Evolutionary conservation across 2,113 vertebrate genomes (phyloP).

Genomic region (Oreocharis arfaki): DNA sequence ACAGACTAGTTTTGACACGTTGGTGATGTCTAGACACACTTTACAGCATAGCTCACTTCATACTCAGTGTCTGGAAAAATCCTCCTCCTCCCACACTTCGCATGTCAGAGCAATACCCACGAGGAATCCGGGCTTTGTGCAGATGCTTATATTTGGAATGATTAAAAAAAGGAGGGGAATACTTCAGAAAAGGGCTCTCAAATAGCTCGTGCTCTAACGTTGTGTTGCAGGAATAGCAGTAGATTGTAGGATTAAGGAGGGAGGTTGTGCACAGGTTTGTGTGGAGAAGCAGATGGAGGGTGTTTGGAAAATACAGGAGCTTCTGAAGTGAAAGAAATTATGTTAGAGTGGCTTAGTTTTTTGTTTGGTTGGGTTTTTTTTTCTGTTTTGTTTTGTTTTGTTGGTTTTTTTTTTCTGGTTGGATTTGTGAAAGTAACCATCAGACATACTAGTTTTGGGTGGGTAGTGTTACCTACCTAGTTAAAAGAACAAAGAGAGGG

Average conservation of each 20-base stretch:
- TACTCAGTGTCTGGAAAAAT: constrained; percentile 9
- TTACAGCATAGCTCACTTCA: not conserved
- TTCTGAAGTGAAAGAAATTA: not conserved
- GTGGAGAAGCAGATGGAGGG: not conserved
- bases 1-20: constrained; percentile 15
- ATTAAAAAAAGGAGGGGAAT: not conserved
- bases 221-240: not conserved
- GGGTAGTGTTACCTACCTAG: not conserved
- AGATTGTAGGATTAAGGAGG: not conserved
- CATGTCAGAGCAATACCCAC: not conserved
- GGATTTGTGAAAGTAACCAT: not conserved
- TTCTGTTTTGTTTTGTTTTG: no score
- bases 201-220: not conserved
- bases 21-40: constrained; percentile 29
- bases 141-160: constrained; percentile 31
- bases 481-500: not conserved
- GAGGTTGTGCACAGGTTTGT: not conserved
- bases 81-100: constrained; percentile 6
- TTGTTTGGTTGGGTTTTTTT: no score
- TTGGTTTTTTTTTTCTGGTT: not conserved
- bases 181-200: not conserved
- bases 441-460: not conserved
- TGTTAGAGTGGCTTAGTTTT: not conserved
- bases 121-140: not conserved
- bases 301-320: not conserved